Evolutionary conservation across 2,797 vertebrate genomes (phyloP).

Genomic region (Sus cebifrons): DNA sequence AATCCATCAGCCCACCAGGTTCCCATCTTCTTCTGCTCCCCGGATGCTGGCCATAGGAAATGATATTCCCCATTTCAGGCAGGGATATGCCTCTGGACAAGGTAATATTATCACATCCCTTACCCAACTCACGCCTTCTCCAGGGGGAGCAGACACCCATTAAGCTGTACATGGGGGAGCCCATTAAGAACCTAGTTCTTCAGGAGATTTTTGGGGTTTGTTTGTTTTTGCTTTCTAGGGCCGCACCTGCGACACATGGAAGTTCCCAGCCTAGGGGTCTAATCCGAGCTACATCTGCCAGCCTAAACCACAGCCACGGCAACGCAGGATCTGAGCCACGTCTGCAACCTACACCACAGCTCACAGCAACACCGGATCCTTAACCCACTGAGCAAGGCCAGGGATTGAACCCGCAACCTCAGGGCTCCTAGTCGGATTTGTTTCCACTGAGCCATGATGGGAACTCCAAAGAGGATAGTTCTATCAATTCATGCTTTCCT

Average conservation of each 20-base stretch:
- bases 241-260: too few relatives aligned
- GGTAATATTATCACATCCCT: background rate
- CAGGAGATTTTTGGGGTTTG: background rate
- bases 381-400: too few relatives aligned
- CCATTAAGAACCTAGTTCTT: background rate
- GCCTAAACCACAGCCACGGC: too few relatives aligned
- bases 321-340: too few relatives aligned
- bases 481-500: background rate
- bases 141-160: background rate
- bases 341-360: too few relatives aligned
- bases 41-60: constrained; percentile 8
- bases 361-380: too few relatives aligned
- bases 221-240: background rate
- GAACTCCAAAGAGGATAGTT: background rate
- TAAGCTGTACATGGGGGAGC: background rate
- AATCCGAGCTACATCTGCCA: too few relatives aligned
- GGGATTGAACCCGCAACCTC: too few relatives aligned
- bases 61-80: background rate
- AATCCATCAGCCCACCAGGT: background rate
- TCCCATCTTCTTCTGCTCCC: background rate
- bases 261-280: too few relatives aligned
- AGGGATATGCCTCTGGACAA: constrained; percentile 33
- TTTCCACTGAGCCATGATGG: too few relatives aligned
- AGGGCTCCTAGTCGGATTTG: too few relatives aligned
- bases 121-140: background rate